A percentile compares a stretch with the other conserved stretches of the same genome.
Conservation (phyloP, 1,140 invertebrate genomes). For the Brachionus plicatilis region DNA sequence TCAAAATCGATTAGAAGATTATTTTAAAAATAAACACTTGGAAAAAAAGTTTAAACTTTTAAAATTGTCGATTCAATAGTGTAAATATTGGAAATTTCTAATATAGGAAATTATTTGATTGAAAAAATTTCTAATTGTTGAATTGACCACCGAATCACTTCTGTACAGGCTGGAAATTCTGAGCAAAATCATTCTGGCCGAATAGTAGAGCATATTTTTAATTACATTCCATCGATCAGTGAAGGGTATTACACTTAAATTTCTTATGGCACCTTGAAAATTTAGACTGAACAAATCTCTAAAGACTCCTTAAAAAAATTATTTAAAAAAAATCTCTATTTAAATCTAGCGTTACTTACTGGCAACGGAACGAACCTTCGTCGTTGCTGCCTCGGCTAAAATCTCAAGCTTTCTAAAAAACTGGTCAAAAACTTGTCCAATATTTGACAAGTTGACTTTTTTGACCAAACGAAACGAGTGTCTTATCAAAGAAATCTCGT, state of each 20-base stretch:
- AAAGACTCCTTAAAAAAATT: background rate
- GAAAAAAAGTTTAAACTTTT: background rate
- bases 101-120: background rate
- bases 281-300: background rate
- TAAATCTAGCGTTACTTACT: background rate
- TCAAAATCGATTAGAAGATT: background rate
- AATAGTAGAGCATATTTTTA: slow-evolving; percentile 2
- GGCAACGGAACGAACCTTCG: background rate
- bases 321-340: background rate
- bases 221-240: background rate
- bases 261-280: background rate
- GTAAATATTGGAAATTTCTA: background rate
- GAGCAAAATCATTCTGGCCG: background rate
- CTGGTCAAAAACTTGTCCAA: background rate
- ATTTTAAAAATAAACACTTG: background rate
- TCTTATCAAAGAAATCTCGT: background rate
- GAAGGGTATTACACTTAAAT: background rate
- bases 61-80: background rate
- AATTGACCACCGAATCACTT: background rate
- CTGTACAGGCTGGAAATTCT: background rate
- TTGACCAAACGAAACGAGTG: background rate
- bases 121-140: background rate
- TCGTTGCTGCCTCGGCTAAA: background rate
- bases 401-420: background rate
- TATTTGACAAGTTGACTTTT: background rate